Conservation (phyloP, 2,888 invertebrate species). For the Volucella zonaria region DNA sequence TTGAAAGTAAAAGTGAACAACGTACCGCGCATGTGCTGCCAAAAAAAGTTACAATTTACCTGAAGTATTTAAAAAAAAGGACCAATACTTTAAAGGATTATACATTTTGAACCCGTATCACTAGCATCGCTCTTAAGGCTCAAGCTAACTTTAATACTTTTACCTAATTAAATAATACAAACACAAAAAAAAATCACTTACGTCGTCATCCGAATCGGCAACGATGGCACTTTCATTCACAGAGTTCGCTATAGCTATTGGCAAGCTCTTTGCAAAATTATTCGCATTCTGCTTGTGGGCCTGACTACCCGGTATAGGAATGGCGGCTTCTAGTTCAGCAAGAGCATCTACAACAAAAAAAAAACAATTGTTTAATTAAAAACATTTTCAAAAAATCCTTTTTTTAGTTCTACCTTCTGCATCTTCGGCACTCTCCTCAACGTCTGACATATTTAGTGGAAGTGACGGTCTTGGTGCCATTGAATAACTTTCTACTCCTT, state of each 20-base stretch:
- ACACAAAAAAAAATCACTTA: slow-evolving; percentile 69
- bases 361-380: slow-evolving; percentile 77
- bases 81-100: no score
- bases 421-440: slow-evolving; percentile 90
- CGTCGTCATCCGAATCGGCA: slow-evolving; percentile 78
- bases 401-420: slow-evolving; percentile 86
- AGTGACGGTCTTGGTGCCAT: slow-evolving; percentile 58
- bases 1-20: no score
- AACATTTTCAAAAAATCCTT: slow-evolving; percentile 3
- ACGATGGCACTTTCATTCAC: slow-evolving; percentile 75
- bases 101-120: no score
- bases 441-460: slow-evolving; percentile 83
- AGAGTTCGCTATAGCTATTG: slow-evolving; percentile 88
- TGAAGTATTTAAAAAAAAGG: no score
- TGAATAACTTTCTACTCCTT: slow-evolving; percentile 83
- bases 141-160: no score
- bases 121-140: no score
- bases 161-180: no score
- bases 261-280: slow-evolving; percentile 89
- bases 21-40: no score
- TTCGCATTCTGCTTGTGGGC: slow-evolving; percentile 68
- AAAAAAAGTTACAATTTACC: no score
- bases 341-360: slow-evolving; percentile 78
- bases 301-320: slow-evolving; percentile 78
- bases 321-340: slow-evolving; percentile 79